Evolutionary conservation across 2,797 vertebrate species (phyloP).

Genomic region (Masticophis lateralis): DNA sequence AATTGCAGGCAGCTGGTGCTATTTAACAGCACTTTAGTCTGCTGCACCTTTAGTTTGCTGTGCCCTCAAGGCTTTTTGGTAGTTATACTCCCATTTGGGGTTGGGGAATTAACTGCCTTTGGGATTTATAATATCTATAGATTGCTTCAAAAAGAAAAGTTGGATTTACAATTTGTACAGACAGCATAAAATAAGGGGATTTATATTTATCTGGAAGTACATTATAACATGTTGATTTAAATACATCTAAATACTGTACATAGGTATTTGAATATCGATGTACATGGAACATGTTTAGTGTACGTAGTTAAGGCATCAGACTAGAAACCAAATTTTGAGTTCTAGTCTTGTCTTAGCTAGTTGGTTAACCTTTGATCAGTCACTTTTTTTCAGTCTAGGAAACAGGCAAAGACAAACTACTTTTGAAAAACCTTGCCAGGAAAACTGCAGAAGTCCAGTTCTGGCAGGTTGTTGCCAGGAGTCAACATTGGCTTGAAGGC

Average conservation of each 20-base stretch:
- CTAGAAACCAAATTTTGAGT: not conserved
- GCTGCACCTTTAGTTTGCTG: too few relatives aligned
- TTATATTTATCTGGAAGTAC: not conserved
- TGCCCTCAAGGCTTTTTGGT: too few relatives aligned
- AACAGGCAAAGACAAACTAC: not conserved
- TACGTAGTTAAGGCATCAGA: not conserved
- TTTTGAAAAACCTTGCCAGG: not conserved
- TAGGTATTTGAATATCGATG: not conserved
- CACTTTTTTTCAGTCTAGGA: not conserved
- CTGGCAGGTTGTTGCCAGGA: not conserved
- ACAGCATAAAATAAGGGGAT: not conserved
- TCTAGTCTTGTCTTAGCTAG: not conserved
- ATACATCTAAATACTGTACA: not conserved
- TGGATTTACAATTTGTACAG: not conserved
- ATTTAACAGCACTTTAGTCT: too few relatives aligned
- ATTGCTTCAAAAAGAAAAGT: not conserved
- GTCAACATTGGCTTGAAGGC: not conserved
- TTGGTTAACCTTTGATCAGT: not conserved
- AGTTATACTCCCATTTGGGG: not conserved
- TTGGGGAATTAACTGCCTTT: not conserved
- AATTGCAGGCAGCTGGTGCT: too few relatives aligned
- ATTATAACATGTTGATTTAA: not conserved
- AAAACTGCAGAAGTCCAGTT: not conserved
- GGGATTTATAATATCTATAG: not conserved
- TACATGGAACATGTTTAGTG: not conserved